Evolutionary conservation across 2,113 vertebrate species (phyloP).

Genomic region (Protomyctophum bolini): DNA sequence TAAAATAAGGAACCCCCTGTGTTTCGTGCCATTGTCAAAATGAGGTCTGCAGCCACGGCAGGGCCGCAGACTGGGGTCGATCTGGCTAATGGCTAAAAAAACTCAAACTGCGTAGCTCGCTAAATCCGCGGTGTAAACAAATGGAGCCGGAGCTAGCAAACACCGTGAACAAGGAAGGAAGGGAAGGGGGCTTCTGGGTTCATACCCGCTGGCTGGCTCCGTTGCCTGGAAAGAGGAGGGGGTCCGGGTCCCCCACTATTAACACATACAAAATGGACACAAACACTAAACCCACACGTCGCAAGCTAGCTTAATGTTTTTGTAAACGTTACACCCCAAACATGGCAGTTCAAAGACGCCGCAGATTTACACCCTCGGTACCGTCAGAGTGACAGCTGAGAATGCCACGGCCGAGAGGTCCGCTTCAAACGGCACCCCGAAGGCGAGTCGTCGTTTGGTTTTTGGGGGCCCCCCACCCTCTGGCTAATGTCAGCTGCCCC

Average conservation of each 20-base stretch:
- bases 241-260: neutral
- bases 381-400: slow-evolving; percentile 71
- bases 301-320: slow-evolving; percentile 63
- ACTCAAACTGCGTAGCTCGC: slow-evolving; percentile 71
- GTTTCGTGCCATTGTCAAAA: slow-evolving; percentile 50
- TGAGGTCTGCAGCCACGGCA: neutral
- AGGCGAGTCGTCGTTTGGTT: slow-evolving; percentile 5
- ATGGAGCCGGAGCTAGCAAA: slow-evolving; percentile 54
- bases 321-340: slow-evolving; percentile 77
- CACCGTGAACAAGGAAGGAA: slow-evolving; percentile 42
- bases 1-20: slow-evolving; percentile 10
- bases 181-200: slow-evolving; percentile 1
- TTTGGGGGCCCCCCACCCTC: neutral
- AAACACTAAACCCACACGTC: slow-evolving; percentile 28
- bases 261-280: slow-evolving; percentile 38
- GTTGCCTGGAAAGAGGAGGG: slow-evolving; percentile 8
- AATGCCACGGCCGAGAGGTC: slow-evolving; percentile 51
- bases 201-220: neutral
- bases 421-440: neutral
- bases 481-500: slow-evolving; percentile 1
- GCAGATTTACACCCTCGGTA: slow-evolving; percentile 68
- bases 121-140: slow-evolving; percentile 79
- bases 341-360: slow-evolving; percentile 71
- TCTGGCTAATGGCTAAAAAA: slow-evolving; percentile 66
- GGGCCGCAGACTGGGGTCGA: slow-evolving; percentile 39